phyloP scores from a whole-genome alignment of 2,888 invertebrate species.

The Melanostoma mellinum region DNA sequence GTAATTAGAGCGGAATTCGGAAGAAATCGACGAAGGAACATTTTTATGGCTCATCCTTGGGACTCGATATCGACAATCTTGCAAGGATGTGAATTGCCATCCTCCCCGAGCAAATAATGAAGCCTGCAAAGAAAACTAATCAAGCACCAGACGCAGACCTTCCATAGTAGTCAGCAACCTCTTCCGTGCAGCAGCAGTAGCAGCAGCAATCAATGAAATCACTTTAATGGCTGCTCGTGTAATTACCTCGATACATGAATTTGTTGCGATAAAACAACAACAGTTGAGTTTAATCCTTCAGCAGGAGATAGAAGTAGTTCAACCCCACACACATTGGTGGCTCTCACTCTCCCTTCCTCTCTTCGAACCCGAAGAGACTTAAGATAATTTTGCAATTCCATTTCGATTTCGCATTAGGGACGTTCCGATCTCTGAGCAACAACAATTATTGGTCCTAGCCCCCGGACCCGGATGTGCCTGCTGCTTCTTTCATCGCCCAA shows the following conservation, averaged over 20 bases:
- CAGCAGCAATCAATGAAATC: constrained; percentile 67
- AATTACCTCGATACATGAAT: constrained; percentile 67
- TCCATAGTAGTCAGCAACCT: too few species aligned
- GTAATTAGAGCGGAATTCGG: constrained; percentile 70
- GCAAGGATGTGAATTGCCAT: constrained; percentile 46
- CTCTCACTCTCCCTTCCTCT: constrained; percentile 12
- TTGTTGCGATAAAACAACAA: constrained; percentile 59
- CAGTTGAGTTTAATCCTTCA: constrained; percentile 57
- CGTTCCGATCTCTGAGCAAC: constrained; percentile 64
- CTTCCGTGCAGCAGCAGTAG: constrained; percentile 24
- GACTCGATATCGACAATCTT: constrained; percentile 40
- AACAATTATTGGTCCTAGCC: constrained; percentile 15
- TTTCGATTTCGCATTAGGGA: constrained; percentile 71
- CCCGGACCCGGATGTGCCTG: constrained; percentile 19
- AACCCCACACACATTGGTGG: background rate
- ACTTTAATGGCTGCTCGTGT: constrained; percentile 67
- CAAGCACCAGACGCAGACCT: constrained; percentile 46
- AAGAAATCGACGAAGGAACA: constrained; percentile 66
- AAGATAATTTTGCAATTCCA: constrained; percentile 70
- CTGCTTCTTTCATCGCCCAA: constrained; percentile 11
- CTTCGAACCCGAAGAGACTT: constrained; percentile 34
- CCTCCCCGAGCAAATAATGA: constrained; percentile 15
- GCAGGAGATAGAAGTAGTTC: background rate
- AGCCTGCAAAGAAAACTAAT: constrained; percentile 66
- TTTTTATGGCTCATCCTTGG: constrained; percentile 63